These are phyloP conservation scores for Crematogaster levior DNA, from an alignment of 2,888 invertebrate species.

Conservation along the genomic window DNA sequence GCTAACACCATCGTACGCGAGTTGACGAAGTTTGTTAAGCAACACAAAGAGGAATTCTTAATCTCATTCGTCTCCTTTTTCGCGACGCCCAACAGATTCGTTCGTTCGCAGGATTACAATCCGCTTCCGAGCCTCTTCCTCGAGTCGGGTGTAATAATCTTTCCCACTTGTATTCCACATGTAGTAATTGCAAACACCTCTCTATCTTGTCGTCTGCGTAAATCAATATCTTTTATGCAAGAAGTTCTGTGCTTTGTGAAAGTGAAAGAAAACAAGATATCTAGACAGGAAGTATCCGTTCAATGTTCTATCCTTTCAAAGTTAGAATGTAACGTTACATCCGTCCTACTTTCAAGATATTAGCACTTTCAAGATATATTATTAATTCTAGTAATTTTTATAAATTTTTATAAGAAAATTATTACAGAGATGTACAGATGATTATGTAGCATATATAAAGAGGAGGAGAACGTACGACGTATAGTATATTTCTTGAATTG, in stretches of 20 bases:
- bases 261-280: not conserved
- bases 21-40: constrained; percentile 52
- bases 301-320: not conserved
- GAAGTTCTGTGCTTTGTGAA: not conserved
- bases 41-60: constrained; percentile 43
- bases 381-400: not conserved
- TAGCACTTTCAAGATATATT: no score
- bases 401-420: not conserved
- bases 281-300: not conserved
- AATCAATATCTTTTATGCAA: constrained; percentile 16
- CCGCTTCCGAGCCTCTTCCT: not conserved
- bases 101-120: constrained; percentile 13
- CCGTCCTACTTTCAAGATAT: not conserved
- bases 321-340: not conserved
- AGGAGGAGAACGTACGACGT: no score
- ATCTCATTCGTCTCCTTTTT: constrained; percentile 30
- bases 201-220: not conserved
- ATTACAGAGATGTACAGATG: not conserved
- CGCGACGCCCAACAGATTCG: constrained; percentile 11
- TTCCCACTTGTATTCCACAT: not conserved
- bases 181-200: constrained; percentile 9
- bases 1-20: constrained; percentile 32
- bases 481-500: not conserved
- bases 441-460: no score
- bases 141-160: not conserved